Percentiles rank a stretch among this genome's conserved stretches.
Conservation (phyloP, 2,113 vertebrate genomes). For the Pycnonotus jocosus region DNA sequence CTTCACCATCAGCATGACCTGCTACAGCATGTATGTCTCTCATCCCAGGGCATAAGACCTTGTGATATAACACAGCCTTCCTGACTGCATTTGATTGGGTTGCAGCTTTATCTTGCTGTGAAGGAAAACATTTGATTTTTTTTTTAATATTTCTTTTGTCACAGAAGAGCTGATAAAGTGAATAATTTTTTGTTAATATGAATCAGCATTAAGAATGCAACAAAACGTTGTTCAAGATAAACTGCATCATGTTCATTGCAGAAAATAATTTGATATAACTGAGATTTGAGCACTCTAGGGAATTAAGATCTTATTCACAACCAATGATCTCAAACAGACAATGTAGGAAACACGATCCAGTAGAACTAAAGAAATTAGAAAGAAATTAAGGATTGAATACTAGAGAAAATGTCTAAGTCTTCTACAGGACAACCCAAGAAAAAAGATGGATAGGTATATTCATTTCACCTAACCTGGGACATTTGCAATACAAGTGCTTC, state of each 20-base stretch:
- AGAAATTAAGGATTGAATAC: background rate
- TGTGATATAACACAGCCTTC: background rate
- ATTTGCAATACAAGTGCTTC: background rate
- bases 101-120: background rate
- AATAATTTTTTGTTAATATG: background rate
- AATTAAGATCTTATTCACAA: background rate
- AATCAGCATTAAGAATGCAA: background rate
- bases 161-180: background rate
- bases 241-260: background rate
- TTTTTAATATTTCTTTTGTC: background rate
- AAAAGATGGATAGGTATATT: background rate
- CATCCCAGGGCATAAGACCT: background rate
- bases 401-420: background rate
- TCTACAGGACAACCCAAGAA: background rate
- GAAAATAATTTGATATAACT: background rate
- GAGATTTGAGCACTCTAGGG: background rate
- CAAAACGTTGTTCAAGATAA: background rate
- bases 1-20: background rate
- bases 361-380: background rate
- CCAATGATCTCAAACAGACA: background rate
- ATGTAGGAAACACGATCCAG: background rate
- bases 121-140: background rate
- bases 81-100: background rate
- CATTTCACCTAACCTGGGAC: background rate
- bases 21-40: accelerated